Conservation (phyloP, 2,113 vertebrate species). For the Neotoma lepida region DNA sequence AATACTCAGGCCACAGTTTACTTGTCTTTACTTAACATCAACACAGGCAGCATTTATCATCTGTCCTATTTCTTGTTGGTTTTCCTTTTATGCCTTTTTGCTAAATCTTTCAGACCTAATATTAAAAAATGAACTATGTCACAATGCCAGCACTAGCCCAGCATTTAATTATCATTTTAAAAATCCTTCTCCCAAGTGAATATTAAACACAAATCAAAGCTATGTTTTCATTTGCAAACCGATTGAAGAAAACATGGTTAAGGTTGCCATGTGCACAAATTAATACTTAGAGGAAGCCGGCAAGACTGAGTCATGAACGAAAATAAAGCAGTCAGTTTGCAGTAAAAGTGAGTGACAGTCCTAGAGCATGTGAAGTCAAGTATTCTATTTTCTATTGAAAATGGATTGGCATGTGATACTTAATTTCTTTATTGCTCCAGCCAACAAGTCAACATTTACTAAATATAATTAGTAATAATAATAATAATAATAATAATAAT, state of each 20-base stretch:
- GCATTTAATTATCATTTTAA: conserved; percentile 62
- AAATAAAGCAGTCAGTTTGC: conserved; percentile 14
- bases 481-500: not conserved
- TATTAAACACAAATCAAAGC: conserved; percentile 65
- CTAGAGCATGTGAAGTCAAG: not conserved
- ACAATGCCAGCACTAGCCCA: conserved; percentile 14
- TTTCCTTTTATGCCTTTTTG: conserved; percentile 59
- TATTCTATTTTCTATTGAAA: conserved; percentile 31
- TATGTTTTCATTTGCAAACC: conserved; percentile 49
- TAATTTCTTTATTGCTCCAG: conserved; percentile 27
- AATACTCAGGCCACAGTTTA: conserved; percentile 65
- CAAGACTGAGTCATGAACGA: not conserved
- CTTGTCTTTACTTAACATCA: conserved; percentile 69
- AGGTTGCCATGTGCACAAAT: conserved; percentile 36
- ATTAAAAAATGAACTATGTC: conserved; percentile 47
- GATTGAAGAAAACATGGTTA: conserved; percentile 34
- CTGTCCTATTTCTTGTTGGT: conserved; percentile 42
- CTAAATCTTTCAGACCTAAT: conserved; percentile 59
- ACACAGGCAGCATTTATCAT: conserved; percentile 49
- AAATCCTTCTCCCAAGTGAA: conserved; percentile 42
- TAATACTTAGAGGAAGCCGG: conserved; percentile 1
- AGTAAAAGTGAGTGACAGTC: conserved; percentile 17
- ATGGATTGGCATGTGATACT: not conserved
- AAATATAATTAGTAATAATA: not conserved
- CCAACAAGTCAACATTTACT: conserved; percentile 20